Percentiles rank a stretch among this genome's conserved stretches.
Conservation (phyloP, 2,797 vertebrate genomes). For the Dromococcyx pavoninus region DNA sequence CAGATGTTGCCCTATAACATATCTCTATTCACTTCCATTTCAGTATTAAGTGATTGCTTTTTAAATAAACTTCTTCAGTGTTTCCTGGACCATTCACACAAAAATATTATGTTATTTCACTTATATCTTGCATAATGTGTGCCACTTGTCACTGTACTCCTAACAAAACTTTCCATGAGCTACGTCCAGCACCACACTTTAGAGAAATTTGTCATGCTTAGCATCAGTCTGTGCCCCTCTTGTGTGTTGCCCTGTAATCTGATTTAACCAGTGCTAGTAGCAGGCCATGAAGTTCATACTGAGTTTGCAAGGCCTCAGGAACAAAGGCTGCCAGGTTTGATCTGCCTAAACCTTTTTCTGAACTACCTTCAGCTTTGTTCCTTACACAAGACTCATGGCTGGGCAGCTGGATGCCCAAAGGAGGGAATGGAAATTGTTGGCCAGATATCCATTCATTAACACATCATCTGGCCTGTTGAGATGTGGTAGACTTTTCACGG, state of each 20-base stretch:
- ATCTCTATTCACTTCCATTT: not conserved
- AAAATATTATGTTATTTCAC: not conserved
- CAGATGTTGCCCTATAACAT: not conserved
- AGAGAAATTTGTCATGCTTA: not conserved
- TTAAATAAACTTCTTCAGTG: not conserved
- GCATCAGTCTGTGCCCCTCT: not conserved
- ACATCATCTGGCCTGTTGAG: not conserved
- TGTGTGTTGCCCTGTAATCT: accelerated
- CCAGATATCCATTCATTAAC: not conserved
- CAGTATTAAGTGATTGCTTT: not conserved
- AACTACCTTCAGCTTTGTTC: not conserved
- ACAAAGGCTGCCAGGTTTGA: not conserved
- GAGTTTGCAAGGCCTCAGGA: not conserved
- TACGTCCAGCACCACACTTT: not conserved
- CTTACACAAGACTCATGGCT: not conserved
- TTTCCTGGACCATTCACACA: too few species aligned
- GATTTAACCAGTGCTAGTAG: not conserved
- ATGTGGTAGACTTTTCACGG: not conserved
- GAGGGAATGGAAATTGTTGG: not conserved
- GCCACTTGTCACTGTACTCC: not conserved
- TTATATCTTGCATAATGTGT: not conserved
- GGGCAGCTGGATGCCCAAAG: not conserved
- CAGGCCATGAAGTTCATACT: not conserved
- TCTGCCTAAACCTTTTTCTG: not conserved
- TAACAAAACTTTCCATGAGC: not conserved